Evolutionary conservation across 2,113 vertebrate genomes (phyloP).

Genomic region (Coptodon bakossiorum): DNA sequence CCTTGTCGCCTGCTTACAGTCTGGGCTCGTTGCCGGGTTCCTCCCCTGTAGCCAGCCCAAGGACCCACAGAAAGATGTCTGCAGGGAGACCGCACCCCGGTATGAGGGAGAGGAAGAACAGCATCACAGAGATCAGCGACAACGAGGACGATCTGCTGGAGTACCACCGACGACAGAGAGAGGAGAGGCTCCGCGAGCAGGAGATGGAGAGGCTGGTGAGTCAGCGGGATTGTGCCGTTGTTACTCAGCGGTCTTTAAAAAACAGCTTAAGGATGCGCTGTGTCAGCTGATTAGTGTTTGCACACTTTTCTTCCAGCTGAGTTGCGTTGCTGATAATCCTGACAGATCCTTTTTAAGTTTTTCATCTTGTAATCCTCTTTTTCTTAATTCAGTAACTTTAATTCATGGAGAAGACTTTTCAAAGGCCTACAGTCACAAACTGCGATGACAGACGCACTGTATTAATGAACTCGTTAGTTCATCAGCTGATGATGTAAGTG

Average conservation of each 20-base stretch:
- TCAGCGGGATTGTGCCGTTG: background rate
- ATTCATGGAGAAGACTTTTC: background rate
- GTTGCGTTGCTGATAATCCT: background rate
- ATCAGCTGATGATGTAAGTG: background rate
- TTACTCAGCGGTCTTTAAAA: background rate
- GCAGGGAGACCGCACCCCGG: constrained; percentile 44
- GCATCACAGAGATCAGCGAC: constrained; percentile 92
- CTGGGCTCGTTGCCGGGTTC: constrained; percentile 77
- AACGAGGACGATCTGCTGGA: constrained; percentile 89
- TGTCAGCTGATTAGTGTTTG: background rate
- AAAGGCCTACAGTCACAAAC: background rate
- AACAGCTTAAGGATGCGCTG: background rate
- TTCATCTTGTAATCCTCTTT: background rate
- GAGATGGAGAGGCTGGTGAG: constrained; percentile 98
- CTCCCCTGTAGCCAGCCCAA: constrained; percentile 82
- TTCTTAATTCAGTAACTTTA: background rate
- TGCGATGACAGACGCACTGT: background rate
- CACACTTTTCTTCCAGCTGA: background rate
- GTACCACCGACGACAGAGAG: constrained; percentile 88
- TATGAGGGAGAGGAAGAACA: constrained; percentile 87
- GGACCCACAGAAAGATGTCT: constrained; percentile 73
- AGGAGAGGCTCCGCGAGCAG: constrained; percentile 93
- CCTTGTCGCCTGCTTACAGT: constrained; percentile 74
- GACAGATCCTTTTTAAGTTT: background rate
- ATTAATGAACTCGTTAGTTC: background rate